A percentile compares a stretch with the other conserved stretches of the same genome.
Evolutionary conservation across 2,113 vertebrate genomes (phyloP).

Genomic region (Actinemys pallida): DNA sequence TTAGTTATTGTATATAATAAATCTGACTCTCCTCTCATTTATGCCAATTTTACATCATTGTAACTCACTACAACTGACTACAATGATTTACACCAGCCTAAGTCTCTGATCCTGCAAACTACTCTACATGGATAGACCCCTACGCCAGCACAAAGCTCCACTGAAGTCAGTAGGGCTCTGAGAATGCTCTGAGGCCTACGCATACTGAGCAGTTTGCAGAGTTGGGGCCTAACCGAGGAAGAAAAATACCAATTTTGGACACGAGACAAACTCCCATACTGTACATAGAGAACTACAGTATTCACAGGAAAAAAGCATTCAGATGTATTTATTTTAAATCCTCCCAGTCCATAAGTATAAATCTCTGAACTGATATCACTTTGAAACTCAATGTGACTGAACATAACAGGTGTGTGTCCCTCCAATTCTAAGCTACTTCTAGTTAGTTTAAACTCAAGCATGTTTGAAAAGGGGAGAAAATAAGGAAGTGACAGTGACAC

Average conservation of each 20-base stretch:
- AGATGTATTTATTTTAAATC: background rate
- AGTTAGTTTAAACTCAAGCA: background rate
- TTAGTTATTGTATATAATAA: background rate
- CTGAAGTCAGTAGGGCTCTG: background rate
- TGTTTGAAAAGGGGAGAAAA: background rate
- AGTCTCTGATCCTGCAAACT: too few relatives aligned
- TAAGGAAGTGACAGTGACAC: background rate
- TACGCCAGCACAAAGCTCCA: too few relatives aligned
- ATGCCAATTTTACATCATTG: conserved; percentile 1
- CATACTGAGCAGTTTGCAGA: background rate
- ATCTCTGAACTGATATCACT: background rate
- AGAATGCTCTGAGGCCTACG: conserved; percentile 31
- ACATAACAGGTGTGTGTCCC: background rate
- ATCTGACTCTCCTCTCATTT: conserved; percentile 11
- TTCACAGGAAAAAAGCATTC: background rate
- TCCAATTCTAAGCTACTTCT: background rate
- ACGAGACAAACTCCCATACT: background rate
- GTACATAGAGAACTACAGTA: background rate
- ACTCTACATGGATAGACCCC: too few relatives aligned
- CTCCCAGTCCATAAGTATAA: background rate
- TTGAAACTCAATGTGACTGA: background rate
- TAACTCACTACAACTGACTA: background rate
- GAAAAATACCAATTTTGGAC: background rate
- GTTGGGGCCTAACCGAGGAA: background rate
- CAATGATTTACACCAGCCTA: too few relatives aligned